Evolutionary conservation across 1,140 invertebrate genomes (phyloP).

Genomic region (Drosophila kepulauana): DNA sequence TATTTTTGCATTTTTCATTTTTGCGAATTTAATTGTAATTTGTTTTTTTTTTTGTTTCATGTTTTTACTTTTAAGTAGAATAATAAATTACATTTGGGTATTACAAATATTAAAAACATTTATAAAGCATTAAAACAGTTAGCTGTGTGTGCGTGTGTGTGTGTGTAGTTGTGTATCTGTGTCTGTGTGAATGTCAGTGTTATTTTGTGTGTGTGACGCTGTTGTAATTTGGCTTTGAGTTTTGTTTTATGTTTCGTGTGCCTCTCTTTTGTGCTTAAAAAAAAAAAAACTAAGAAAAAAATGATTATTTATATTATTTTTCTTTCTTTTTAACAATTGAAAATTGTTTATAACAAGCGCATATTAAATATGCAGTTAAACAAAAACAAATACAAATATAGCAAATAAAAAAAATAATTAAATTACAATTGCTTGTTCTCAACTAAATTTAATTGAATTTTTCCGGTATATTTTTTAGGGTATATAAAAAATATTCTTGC

Average conservation of each 20-base stretch:
- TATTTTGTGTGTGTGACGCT: constrained; percentile 30
- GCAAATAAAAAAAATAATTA: constrained; percentile 27
- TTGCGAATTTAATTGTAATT: constrained; percentile 26
- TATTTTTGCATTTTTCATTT: constrained; percentile 31
- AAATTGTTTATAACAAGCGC: constrained; percentile 38
- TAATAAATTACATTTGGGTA: constrained; percentile 53
- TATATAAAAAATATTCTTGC: not conserved
- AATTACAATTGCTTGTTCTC: constrained; percentile 53
- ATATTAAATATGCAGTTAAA: constrained; percentile 47
- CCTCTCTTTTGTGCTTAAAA: constrained; percentile 51
- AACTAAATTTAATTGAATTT: constrained; percentile 41
- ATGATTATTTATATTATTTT: constrained; percentile 22
- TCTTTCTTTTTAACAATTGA: constrained; percentile 41
- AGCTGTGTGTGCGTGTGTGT: constrained; percentile 33
- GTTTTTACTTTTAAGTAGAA: constrained; percentile 48
- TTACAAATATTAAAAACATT: constrained; percentile 51
- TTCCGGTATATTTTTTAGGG: constrained; percentile 7
- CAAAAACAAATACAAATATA: constrained; percentile 42
- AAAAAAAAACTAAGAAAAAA: constrained; percentile 31
- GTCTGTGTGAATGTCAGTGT: constrained; percentile 20
- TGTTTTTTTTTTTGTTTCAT: constrained; percentile 6
- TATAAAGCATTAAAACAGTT: constrained; percentile 53
- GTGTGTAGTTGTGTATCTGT: constrained; percentile 17
- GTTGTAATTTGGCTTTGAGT: constrained; percentile 48
- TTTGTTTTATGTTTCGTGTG: constrained; percentile 33